Percentiles rank a stretch among this genome's conserved stretches.
Evolutionary conservation across 30 jellyfish, hydroid and myxozoan genomes (phyloP).

Genomic region (Chironex yamaguchii): DNA sequence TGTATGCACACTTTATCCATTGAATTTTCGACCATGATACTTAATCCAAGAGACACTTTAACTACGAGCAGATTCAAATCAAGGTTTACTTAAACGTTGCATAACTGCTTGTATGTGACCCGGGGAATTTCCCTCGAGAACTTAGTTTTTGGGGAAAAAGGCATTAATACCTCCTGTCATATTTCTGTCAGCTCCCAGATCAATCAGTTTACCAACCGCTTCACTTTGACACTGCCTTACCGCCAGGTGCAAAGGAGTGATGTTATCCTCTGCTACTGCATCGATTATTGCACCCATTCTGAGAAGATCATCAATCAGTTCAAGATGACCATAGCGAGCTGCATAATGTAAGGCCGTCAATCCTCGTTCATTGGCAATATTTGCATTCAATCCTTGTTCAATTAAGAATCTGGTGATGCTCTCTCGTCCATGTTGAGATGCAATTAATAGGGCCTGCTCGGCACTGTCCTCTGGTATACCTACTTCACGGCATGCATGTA

Average conservation of each 20-base stretch:
- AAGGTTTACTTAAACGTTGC: too few relatives aligned
- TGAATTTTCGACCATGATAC: too few relatives aligned
- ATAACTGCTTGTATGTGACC: too few relatives aligned
- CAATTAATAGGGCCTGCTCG: slow-evolving; percentile 36
- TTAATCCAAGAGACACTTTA: too few relatives aligned
- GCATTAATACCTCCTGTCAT: slow-evolving; percentile 75
- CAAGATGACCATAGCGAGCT: slow-evolving; percentile 71
- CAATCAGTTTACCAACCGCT: slow-evolving; percentile 52
- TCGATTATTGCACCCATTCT: slow-evolving; percentile 76
- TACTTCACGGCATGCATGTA: background rate
- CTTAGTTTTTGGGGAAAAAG: too few relatives aligned
- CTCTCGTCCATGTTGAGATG: slow-evolving; percentile 69
- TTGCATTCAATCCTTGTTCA: slow-evolving; percentile 59
- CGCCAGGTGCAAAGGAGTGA: slow-evolving; percentile 88
- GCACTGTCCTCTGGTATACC: slow-evolving; percentile 25
- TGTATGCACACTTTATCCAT: too few relatives aligned
- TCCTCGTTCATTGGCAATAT: slow-evolving; percentile 14
- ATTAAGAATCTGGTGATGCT: slow-evolving; percentile 19
- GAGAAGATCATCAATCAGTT: slow-evolving; percentile 56
- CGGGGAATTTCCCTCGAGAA: too few relatives aligned
- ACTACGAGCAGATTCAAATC: too few relatives aligned
- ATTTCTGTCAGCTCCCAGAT: slow-evolving; percentile 66
- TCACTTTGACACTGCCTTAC: slow-evolving; percentile 83
- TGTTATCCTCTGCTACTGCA: slow-evolving; percentile 38
- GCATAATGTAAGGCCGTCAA: slow-evolving; percentile 73